phyloP scores from a whole-genome alignment of 1,140 invertebrate genomes.

The Ectropis grisescens region DNA sequence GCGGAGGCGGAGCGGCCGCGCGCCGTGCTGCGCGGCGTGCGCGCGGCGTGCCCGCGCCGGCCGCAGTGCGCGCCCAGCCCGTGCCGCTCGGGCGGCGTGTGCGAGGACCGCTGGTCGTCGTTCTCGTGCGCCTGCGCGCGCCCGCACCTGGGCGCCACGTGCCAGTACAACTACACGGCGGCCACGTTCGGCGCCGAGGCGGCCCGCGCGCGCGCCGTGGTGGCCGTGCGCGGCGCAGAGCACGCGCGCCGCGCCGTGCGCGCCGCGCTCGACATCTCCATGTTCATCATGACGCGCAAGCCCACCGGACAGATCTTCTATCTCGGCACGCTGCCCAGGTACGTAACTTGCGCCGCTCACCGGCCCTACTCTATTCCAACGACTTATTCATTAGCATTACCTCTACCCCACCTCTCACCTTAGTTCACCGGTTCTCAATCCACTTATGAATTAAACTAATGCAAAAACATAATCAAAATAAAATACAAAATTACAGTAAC shows the following conservation, averaged over 20 bases:
- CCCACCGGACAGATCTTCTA: conserved; percentile 89
- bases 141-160: conserved; percentile 88
- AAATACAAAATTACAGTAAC: too few relatives aligned
- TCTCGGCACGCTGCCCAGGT: conserved; percentile 79
- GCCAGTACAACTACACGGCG: conserved; percentile 89
- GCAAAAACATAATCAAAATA: too few relatives aligned
- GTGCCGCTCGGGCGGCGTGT: conserved; percentile 51
- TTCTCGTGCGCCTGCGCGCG: conserved; percentile 89
- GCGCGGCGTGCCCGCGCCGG: conserved; percentile 79
- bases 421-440: too few relatives aligned
- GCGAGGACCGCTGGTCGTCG: conserved; percentile 90
- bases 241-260: conserved; percentile 78
- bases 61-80: neutral
- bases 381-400: too few relatives aligned
- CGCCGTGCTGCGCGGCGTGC: conserved; percentile 45
- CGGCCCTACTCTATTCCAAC: neutral
- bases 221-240: conserved; percentile 78
- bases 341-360: too few relatives aligned
- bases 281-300: conserved; percentile 92
- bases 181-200: conserved; percentile 93
- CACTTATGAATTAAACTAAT: too few relatives aligned
- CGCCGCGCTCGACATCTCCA: conserved; percentile 88
- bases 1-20: too few relatives aligned
- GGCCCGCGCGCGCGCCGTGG: conserved; percentile 78
- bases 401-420: too few relatives aligned